Conservation (phyloP, 1,140 invertebrate genomes). For the Physella acuta region DNA sequence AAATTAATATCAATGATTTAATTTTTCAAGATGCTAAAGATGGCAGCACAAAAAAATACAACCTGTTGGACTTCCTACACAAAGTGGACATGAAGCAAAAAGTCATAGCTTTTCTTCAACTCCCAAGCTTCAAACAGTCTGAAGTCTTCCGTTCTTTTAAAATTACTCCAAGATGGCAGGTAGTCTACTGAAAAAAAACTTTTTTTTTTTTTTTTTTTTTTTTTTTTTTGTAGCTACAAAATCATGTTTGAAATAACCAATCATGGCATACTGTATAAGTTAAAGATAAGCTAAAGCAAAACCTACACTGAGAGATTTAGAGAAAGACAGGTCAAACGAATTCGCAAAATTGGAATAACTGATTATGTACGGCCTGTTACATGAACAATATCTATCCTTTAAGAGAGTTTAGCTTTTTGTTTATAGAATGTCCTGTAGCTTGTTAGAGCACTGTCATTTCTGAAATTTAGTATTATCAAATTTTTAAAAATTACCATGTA, state of each 20-base stretch:
- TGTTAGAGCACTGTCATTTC: background rate
- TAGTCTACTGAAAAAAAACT: background rate
- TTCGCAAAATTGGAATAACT: background rate
- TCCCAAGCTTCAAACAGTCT: conserved; percentile 58
- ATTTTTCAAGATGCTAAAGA: background rate
- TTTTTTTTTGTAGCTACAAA: too few relatives aligned
- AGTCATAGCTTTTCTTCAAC: conserved; percentile 66
- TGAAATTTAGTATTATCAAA: too few relatives aligned
- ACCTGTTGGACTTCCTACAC: conserved; percentile 62
- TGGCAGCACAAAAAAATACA: conserved; percentile 1
- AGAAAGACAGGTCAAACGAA: too few relatives aligned
- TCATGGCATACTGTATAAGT: background rate
- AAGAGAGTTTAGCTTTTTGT: too few relatives aligned
- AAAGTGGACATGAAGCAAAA: conserved; percentile 67
- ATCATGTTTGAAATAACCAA: too few relatives aligned
- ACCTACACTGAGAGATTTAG: background rate
- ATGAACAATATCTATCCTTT: too few relatives aligned
- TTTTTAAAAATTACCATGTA: background rate
- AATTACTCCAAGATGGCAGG: conserved; percentile 58
- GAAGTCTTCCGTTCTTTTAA: conserved; percentile 56
- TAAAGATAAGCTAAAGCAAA: too few relatives aligned
- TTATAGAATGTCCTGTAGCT: background rate
- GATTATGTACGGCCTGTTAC: background rate
- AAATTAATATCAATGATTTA: background rate
- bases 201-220: background rate